Evolutionary conservation across 2,797 vertebrate species (phyloP), one percentile per base, ranked within the genome.

Genomic region (Mycteria americana): DNA sequence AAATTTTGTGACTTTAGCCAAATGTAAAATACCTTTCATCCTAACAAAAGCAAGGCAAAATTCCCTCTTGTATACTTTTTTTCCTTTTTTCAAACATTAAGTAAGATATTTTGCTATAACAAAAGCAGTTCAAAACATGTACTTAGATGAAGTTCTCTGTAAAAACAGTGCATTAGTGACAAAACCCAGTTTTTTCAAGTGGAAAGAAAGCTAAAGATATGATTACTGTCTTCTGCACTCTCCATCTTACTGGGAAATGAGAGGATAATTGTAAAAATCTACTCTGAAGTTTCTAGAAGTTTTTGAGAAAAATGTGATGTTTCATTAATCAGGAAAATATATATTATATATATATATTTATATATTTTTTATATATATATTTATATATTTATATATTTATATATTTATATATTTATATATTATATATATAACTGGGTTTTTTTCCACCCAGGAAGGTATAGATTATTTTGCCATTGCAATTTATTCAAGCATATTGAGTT

Each of bases 11-110:
- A 77, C 80, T 94, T 94, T 64, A 95, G 65, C 30, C 50, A 95
- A 94, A 91, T 69, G 68, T 46, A 92, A 96, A 89, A 78, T 73
- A 76, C 13, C 28, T 96, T 53, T 92, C 45, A 84, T 95, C 48
- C 13, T 76, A 94, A 89, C 62, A 91, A 94, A 96, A 95, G 41
- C 28, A 70, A 91, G 35, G 77, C 25, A 95, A 93, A 96, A 83
- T 95, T 95, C 62, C 68, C 37, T 79, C 86, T 95, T 81, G 74
- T 96, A 85, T 53, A 10, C 4, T 31, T 89, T 88, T 24, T 39
- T 39, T 72, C 43, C 10, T 17, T 59, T 86, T 83, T 89, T 68
- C 53, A 67, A 86, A 75, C 3, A 45, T 50, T 43, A 89, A 63
- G 15, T 56, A 83, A 35, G 2, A 6, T n/a, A 57, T 86, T 82